A percentile compares a stretch with the other conserved stretches of the same genome.
These are phyloP conservation scores for Pelvicachromis taeniatus DNA, from an alignment of 2,113 vertebrate genomes.

Conservation along the genomic window DNA sequence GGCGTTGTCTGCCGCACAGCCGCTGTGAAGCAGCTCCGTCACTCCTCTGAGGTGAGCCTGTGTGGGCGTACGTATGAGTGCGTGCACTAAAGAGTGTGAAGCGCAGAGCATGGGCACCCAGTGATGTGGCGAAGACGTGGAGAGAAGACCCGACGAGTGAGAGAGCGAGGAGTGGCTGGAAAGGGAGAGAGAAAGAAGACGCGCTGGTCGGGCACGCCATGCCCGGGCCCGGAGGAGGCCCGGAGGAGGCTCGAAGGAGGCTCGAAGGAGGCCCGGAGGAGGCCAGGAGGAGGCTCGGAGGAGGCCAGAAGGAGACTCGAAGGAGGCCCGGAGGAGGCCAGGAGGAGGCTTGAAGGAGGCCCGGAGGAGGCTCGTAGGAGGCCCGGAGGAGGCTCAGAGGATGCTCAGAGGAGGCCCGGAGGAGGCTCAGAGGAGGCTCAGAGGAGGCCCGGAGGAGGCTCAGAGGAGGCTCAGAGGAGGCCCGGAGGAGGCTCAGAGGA, in stretches of 20 bases:
- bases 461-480: constrained; percentile 49
- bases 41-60: constrained; percentile 19
- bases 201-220: constrained; percentile 59
- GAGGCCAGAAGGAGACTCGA: too few relatives aligned
- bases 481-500: constrained; percentile 50
- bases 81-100: neutral
- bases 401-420: constrained; percentile 46
- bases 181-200: constrained; percentile 44
- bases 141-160: constrained; percentile 14
- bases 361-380: constrained; percentile 50
- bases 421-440: constrained; percentile 49
- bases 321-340: constrained; percentile 50
- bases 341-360: too few relatives aligned
- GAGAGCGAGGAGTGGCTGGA: neutral
- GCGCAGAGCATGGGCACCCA: constrained; percentile 37
- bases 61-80: neutral
- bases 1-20: neutral
- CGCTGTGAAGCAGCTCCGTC: constrained; percentile 12
- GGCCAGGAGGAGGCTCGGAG: constrained; percentile 49
- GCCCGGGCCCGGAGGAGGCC: too few relatives aligned
- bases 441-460: constrained; percentile 46
- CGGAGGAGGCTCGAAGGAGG: constrained; percentile 58
- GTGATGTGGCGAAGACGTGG: constrained; percentile 34
- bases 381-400: constrained; percentile 57
- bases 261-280: constrained; percentile 45